phyloP scores from a whole-genome alignment of 2,113 vertebrate genomes.

The Deroptyus accipitrinus region DNA sequence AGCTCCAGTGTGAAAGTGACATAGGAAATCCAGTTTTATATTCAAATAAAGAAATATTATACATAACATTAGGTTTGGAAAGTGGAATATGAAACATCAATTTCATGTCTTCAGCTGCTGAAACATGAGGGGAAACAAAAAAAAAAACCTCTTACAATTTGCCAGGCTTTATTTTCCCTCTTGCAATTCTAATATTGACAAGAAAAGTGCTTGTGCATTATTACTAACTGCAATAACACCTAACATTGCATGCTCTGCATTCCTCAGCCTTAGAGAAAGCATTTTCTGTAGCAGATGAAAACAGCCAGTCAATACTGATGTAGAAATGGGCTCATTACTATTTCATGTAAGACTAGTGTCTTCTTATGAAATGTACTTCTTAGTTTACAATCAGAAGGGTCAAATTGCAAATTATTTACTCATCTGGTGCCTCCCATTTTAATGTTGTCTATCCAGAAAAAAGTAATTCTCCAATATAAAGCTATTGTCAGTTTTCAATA shows the following conservation, averaged over 20 bases:
- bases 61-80: neutral
- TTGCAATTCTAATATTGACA: neutral
- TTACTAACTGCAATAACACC: neutral
- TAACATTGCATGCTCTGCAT: neutral
- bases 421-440: neutral
- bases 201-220: neutral
- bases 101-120: neutral
- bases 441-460: neutral
- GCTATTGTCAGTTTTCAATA: neutral
- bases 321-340: neutral
- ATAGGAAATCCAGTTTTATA: conserved; percentile 2
- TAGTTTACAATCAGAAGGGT: neutral
- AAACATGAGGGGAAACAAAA: neutral
- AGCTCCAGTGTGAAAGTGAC: neutral
- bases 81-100: neutral
- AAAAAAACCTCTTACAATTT: neutral
- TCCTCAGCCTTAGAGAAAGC: neutral
- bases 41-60: neutral
- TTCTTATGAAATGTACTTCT: neutral
- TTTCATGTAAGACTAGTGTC: neutral
- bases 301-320: neutral
- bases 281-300: neutral
- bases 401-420: neutral
- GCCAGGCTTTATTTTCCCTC: neutral
- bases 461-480: neutral